Percentiles rank a stretch among this genome's conserved stretches.
These are phyloP conservation scores for Sterna hirundo DNA, from an alignment of 2,113 vertebrate species.

Conservation along the genomic window DNA sequence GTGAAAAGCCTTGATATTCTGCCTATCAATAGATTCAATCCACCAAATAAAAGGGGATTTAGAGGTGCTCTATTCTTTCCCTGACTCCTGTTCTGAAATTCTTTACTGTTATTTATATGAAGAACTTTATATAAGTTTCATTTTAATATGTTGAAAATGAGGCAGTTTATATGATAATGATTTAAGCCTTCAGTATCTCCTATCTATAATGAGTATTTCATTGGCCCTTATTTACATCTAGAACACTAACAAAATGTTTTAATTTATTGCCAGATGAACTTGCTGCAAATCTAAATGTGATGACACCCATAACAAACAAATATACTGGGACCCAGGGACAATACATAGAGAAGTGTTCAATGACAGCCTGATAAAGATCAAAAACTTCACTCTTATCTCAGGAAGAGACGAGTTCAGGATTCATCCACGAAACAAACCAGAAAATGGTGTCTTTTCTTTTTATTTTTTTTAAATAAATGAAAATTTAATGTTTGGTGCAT, in stretches of 20 bases:
- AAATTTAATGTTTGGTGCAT: background rate
- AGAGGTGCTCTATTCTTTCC: background rate
- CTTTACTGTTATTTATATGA: background rate
- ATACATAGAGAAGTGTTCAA: background rate
- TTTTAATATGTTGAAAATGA: conserved; percentile 29
- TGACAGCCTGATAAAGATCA: background rate
- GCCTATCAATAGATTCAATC: background rate
- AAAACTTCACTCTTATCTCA: background rate
- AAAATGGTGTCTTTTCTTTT: background rate
- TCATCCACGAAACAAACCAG: background rate
- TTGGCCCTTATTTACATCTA: background rate
- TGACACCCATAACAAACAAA: background rate
- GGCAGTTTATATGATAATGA: conserved; percentile 36
- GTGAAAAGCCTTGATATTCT: background rate
- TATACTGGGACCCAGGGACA: background rate
- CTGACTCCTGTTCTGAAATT: background rate
- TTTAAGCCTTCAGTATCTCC: background rate
- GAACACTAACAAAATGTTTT: background rate
- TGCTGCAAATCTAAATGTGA: background rate
- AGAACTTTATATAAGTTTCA: background rate
- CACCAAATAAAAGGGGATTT: background rate
- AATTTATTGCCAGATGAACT: conserved; percentile 1
- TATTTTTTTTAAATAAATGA: background rate
- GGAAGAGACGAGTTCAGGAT: background rate
- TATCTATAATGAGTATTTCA: background rate